Percentiles rank a stretch among this genome's conserved stretches.
Conservation (phyloP, 1,140 invertebrate species). For the Papilio glaucus region DNA sequence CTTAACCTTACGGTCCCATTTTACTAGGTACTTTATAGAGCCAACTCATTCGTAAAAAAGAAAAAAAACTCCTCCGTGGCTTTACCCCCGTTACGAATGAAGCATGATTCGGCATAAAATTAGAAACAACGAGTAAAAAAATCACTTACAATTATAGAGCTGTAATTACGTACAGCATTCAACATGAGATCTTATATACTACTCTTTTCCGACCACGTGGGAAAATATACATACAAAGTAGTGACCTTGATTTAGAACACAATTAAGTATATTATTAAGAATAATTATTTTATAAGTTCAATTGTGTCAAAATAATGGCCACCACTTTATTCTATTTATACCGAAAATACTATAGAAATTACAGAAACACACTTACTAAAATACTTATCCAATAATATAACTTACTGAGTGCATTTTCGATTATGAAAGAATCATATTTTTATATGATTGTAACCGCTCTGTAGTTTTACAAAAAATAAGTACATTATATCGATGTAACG, state of each 20-base stretch:
- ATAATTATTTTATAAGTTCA: no score
- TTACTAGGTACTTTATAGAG: background rate
- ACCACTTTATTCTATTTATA: no score
- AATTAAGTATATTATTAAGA: background rate
- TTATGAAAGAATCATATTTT: no score
- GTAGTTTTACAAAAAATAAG: slow-evolving; percentile 2
- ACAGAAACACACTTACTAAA: no score
- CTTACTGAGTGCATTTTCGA: no score
- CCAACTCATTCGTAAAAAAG: background rate
- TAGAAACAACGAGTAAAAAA: background rate
- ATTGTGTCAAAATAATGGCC: no score
- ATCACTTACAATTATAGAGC: background rate
- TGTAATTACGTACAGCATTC: background rate
- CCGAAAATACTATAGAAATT: no score
- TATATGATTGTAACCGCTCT: background rate
- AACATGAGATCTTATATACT: background rate
- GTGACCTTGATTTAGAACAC: background rate
- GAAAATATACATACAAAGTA: background rate
- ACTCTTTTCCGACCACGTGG: background rate
- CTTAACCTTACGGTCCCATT: background rate
- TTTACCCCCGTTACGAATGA: background rate
- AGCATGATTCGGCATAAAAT: background rate
- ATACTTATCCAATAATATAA: no score
- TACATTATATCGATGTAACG: background rate
- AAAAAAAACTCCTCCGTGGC: background rate